These are phyloP conservation scores for Nixonia krombeini DNA, from an alignment of 1,140 invertebrate genomes.

Conservation along the genomic window DNA sequence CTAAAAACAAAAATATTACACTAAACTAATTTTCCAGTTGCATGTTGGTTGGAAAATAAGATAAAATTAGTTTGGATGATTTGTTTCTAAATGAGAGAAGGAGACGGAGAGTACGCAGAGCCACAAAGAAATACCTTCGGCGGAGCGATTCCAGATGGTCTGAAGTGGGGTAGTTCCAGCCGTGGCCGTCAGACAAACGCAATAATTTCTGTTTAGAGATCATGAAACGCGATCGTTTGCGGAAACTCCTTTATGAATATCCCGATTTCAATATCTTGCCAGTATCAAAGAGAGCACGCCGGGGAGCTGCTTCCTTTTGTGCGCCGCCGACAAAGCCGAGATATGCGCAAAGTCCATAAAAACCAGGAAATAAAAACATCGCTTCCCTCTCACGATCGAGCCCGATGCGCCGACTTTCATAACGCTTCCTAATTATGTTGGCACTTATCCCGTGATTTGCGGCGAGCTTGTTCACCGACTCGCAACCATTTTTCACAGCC, in stretches of 20 bases:
- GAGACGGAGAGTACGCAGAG: too few species aligned
- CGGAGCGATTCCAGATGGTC: too few species aligned
- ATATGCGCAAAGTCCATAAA: constrained; percentile 40
- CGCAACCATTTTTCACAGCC: too few species aligned
- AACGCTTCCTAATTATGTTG: constrained; percentile 38
- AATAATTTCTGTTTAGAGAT: constrained; percentile 3
- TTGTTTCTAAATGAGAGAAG: too few species aligned
- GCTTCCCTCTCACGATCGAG: constrained; percentile 25
- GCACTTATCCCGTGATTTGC: constrained; percentile 29
- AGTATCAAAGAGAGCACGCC: constrained; percentile 24
- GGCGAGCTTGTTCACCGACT: constrained; percentile 10
- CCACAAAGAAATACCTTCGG: too few species aligned
- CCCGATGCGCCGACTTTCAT: constrained; percentile 29
- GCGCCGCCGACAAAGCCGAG: constrained; percentile 36
- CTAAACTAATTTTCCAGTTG: too few species aligned
- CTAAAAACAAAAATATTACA: background rate
- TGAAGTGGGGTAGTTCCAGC: too few species aligned
- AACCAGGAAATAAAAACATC: constrained; percentile 33
- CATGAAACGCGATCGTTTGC: constrained; percentile 10
- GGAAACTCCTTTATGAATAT: constrained; percentile 24
- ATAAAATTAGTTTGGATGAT: too few species aligned
- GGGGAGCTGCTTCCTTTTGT: constrained; percentile 36
- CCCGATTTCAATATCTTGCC: constrained; percentile 29
- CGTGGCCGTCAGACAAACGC: background rate
- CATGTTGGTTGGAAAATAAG: too few species aligned